Evolutionary conservation across 2,797 vertebrate genomes (phyloP).

Genomic region (Syngnathus rostellatus): DNA sequence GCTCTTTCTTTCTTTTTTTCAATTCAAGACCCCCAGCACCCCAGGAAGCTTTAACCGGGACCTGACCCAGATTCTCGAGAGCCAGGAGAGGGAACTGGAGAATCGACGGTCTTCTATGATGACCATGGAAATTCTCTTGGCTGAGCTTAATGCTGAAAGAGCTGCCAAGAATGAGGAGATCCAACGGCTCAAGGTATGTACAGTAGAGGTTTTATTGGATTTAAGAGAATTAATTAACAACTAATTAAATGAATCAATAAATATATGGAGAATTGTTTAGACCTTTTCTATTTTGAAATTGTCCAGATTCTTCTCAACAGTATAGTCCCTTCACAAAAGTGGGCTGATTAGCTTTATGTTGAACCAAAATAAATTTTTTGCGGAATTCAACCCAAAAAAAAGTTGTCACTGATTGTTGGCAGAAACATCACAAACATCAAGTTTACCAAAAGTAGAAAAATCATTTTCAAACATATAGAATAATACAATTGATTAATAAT

Average conservation of each 20-base stretch:
- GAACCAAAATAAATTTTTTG: too few relatives aligned
- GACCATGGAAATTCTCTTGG: slow-evolving; percentile 80
- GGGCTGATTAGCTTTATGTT: too few relatives aligned
- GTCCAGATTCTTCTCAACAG: too few relatives aligned
- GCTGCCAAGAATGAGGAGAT: slow-evolving; percentile 85
- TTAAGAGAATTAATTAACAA: too few relatives aligned
- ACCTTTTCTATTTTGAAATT: too few relatives aligned
- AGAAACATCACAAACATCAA: too few relatives aligned
- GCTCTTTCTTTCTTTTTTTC: neutral
- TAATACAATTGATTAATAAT: neutral
- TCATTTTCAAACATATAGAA: too few relatives aligned
- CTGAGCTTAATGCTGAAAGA: slow-evolving; percentile 81
- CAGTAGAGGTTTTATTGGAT: neutral
- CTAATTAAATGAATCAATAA: neutral
- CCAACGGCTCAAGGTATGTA: slow-evolving; percentile 78
- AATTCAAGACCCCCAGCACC: slow-evolving; percentile 73
- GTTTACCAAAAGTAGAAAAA: too few relatives aligned
- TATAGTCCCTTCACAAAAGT: too few relatives aligned
- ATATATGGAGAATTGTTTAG: too few relatives aligned
- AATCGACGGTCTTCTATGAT: slow-evolving; percentile 77
- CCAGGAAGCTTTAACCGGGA: slow-evolving; percentile 73
- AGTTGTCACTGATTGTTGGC: too few relatives aligned
- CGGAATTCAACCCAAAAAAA: too few relatives aligned
- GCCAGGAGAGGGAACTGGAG: slow-evolving; percentile 81
- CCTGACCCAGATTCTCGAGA: slow-evolving; percentile 76